A percentile compares a stretch with the other conserved stretches of the same genome.
Evolutionary conservation across 2,888 invertebrate genomes (phyloP).

Genomic region (Zygothrica quintamaculata): DNA sequence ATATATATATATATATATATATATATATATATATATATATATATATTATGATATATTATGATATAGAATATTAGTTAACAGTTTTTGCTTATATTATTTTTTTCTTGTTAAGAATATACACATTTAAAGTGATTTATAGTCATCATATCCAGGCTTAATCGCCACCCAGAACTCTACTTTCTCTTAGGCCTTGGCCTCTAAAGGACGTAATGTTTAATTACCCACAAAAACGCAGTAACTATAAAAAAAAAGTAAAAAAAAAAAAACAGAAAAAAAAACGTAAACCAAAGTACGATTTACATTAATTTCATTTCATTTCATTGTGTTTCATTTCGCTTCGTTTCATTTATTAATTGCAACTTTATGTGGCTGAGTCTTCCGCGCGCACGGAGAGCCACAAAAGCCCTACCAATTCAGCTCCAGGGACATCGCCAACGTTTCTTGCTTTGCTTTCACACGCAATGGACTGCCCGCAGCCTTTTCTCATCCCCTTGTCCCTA

Average conservation of each 20-base stretch:
- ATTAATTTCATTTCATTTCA: constrained; percentile 8
- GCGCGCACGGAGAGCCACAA: neutral
- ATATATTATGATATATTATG: too few species aligned
- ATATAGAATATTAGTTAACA: too few species aligned
- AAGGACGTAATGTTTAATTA: constrained; percentile 68
- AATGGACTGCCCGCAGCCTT: constrained; percentile 19
- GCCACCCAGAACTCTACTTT: neutral
- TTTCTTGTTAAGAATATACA: too few species aligned
- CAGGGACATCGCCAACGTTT: constrained; percentile 15
- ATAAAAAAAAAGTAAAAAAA: constrained; percentile 69
- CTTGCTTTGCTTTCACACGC: constrained; percentile 45
- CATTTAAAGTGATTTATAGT: too few species aligned
- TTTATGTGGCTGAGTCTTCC: constrained; percentile 56
- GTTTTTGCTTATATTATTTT: too few species aligned
- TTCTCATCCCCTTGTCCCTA: too few species aligned
- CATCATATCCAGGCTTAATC: too few species aligned
- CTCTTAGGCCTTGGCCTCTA: too few species aligned
- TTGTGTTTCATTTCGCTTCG: constrained; percentile 42
- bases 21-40: too few species aligned
- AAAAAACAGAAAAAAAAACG: neutral
- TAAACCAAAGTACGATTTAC: constrained; percentile 1
- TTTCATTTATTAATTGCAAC: constrained; percentile 70
- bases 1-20: too few species aligned
- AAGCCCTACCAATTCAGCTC: neutral
- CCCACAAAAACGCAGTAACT: constrained; percentile 75